phyloP scores from a whole-genome alignment of 2,797 vertebrate genomes.

The Oreonectes daqikongensis region DNA sequence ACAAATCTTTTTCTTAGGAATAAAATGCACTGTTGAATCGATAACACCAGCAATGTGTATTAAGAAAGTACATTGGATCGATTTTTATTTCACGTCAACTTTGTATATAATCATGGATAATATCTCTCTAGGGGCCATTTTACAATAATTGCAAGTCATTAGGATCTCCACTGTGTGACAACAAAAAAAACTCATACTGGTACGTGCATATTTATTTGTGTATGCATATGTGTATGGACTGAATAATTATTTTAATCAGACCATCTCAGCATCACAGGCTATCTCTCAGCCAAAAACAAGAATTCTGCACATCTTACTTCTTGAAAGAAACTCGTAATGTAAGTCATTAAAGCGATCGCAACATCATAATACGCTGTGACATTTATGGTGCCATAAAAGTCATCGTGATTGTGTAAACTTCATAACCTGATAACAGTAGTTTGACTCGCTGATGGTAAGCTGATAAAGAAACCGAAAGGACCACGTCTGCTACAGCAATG shows the following conservation, averaged over 20 bases:
- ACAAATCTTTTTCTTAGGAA: neutral
- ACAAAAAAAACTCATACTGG: neutral
- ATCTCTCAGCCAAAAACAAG: constrained; percentile 2
- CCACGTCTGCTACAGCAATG: neutral
- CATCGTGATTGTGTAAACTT: neutral
- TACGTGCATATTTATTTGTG: neutral
- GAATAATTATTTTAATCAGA: constrained; percentile 7
- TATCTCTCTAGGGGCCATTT: neutral
- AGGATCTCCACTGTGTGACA: constrained; percentile 9
- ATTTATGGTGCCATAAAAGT: constrained; percentile 5
- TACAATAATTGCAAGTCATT: neutral
- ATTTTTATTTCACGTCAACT: neutral
- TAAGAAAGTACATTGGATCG: neutral
- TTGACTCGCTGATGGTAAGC: neutral
- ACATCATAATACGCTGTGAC: neutral
- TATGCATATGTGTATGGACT: neutral
- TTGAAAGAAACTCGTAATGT: neutral
- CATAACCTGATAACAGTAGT: neutral
- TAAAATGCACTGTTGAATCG: neutral
- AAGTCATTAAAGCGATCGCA: neutral
- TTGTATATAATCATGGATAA: neutral
- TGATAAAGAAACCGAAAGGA: neutral
- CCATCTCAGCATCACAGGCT: neutral
- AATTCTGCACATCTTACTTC: neutral
- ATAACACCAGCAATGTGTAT: neutral